Evolutionary conservation across 2,113 vertebrate genomes (phyloP), one percentile per base, ranked within the genome.

Genomic region (Hippocampus guttulatus): DNA sequence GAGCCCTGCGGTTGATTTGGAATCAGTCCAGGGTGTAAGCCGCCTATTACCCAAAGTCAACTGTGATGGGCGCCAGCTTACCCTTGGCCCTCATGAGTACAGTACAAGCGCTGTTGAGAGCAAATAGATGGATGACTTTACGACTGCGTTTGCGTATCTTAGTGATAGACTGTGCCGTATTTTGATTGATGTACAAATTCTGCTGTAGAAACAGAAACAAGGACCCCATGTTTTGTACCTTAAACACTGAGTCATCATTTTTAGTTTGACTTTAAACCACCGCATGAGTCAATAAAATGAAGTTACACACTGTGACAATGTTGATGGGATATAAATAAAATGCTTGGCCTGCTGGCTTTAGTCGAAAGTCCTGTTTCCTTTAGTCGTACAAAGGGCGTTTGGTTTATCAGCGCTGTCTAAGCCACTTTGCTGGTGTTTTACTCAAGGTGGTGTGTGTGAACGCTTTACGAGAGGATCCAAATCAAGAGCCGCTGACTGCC

Each of bases 401-500:
- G 21, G 11, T 71, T 68, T 16, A 54, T 73, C 40, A 67, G 38
- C 20, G 40, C 27, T 54, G 64, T 5, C 18, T 69, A 16, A 25
- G 55, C 45, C 63, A 38, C n/a, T 51, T 38, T 54, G 18, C 25
- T 75, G 62, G 74, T 71, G 51, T 74, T 68, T 74, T 58, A 58
- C 67, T 65, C 33, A 75, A 84, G 47, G 1, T 16, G 76, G 69
- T 72, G 74, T 70, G 60, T 74, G 70, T 33, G 41, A 21, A 64
- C 69, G 66, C 68, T 60, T 64, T 70, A 8, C 63, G 79, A 45
- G 64, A 2, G 52, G 66, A 65, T 75, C 72, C 61, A 76, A 61
- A 88, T 82, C 71, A 71, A 66, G 68, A 72, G 21, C n/a, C 23
- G 21, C 52, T n/a, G 21, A 72, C 68, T 73, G 49, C 68, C 78